Evolutionary conservation across 2,888 invertebrate species (phyloP).

Genomic region (Mythimna pallens): DNA sequence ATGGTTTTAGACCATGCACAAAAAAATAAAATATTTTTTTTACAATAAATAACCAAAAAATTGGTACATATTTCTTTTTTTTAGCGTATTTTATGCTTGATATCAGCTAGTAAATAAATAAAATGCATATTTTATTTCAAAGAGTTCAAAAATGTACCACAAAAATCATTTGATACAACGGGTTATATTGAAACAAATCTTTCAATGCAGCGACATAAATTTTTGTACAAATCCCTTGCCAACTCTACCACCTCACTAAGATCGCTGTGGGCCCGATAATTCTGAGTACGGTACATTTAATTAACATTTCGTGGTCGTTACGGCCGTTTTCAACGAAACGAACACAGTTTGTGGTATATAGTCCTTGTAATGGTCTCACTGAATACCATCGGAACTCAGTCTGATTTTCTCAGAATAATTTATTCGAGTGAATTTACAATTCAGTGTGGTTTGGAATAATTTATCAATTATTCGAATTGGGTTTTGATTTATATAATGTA

Average conservation of each 20-base stretch:
- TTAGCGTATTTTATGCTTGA: no score
- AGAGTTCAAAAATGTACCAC: no score
- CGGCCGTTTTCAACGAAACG: slow-evolving; percentile 46
- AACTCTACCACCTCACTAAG: slow-evolving; percentile 15
- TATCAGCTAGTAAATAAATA: no score
- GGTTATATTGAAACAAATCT: no score
- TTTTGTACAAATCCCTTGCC: background rate
- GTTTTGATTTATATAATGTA: slow-evolving; percentile 14
- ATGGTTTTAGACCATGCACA: no score
- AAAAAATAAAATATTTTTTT: no score
- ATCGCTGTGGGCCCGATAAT: slow-evolving; percentile 35
- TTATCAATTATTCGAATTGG: slow-evolving; percentile 19
- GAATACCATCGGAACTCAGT: slow-evolving; percentile 14
- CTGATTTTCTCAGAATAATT: slow-evolving; percentile 51
- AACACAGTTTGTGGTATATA: slow-evolving; percentile 49
- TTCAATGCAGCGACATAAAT: background rate
- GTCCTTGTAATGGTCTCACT: slow-evolving; percentile 23
- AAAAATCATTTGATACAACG: no score
- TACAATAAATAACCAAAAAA: no score
- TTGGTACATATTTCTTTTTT: no score
- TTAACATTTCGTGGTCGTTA: slow-evolving; percentile 54
- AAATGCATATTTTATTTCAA: no score
- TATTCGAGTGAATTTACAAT: slow-evolving; percentile 39
- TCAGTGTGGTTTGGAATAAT: slow-evolving; percentile 32
- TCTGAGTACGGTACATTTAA: slow-evolving; percentile 61